These are phyloP conservation scores for Dipus sagitta DNA, from an alignment of 2,797 vertebrate species.

Conservation along the genomic window DNA sequence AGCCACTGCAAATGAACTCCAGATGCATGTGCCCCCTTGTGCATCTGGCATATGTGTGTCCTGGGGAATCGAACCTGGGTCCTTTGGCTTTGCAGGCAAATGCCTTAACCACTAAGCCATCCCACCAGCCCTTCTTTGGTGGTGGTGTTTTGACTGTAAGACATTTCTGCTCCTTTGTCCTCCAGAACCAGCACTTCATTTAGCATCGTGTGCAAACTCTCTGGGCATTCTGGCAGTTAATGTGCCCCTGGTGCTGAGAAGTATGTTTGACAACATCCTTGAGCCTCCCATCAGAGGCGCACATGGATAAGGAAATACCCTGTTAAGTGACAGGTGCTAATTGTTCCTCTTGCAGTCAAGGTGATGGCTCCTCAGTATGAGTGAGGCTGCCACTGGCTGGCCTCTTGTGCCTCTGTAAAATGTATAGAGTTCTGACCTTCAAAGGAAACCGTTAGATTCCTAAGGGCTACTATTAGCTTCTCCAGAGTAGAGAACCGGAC, in stretches of 20 bases:
- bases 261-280: neutral
- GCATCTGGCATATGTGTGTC: no score
- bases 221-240: neutral
- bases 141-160: neutral
- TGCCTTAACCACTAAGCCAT: no score
- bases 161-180: neutral
- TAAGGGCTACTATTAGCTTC: neutral
- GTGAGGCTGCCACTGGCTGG: constrained; percentile 63
- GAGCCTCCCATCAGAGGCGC: neutral
- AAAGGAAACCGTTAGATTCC: neutral
- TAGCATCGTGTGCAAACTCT: neutral
- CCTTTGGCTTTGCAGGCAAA: no score
- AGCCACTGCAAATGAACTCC: no score
- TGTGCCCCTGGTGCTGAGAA: neutral
- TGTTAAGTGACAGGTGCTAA: neutral
- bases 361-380: neutral
- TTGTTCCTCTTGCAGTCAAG: neutral
- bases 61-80: no score
- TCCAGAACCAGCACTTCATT: neutral
- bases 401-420: neutral
- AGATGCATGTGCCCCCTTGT: no score
- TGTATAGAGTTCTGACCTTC: neutral
- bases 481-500: neutral
- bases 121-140: no score
- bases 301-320: neutral